These are phyloP conservation scores for Hyaena hyaena DNA, from an alignment of 2,113 vertebrate species.

Conservation along the genomic window DNA sequence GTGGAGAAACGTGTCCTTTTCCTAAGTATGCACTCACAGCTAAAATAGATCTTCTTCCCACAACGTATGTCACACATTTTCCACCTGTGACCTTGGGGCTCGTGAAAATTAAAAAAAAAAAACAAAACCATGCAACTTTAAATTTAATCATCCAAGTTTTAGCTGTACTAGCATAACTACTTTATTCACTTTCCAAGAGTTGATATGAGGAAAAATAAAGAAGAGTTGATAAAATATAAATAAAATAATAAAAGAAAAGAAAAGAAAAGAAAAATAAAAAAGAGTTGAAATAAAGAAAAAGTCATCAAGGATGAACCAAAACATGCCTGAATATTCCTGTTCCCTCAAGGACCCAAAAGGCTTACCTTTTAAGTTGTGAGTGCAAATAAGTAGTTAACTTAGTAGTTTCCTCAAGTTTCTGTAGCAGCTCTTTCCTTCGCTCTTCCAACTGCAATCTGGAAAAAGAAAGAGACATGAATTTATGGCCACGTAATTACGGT, in stretches of 20 bases:
- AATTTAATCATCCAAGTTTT: neutral
- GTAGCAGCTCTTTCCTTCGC: slow-evolving; percentile 88
- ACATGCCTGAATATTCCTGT: neutral
- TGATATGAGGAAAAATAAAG: neutral
- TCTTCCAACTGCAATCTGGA: slow-evolving; percentile 90
- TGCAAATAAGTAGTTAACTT: slow-evolving; percentile 89
- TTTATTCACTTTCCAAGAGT: slow-evolving; percentile 21
- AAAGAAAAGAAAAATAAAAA: no score
- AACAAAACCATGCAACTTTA: neutral
- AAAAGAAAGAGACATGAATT: slow-evolving; percentile 22
- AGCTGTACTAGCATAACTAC: neutral
- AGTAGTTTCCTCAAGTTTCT: slow-evolving; percentile 91
- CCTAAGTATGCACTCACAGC: neutral
- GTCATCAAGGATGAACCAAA: neutral
- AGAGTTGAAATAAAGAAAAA: slow-evolving; percentile 6
- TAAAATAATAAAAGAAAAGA: no score
- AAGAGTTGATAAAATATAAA: no score
- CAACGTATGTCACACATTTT: neutral
- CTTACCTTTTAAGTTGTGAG: slow-evolving; percentile 91
- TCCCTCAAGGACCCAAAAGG: neutral
- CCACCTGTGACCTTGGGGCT: neutral
- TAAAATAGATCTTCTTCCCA: neutral
- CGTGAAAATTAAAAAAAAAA: neutral
- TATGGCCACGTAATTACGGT: slow-evolving; percentile 31
- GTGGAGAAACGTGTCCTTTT: neutral